Evolutionary conservation across 2,797 vertebrate genomes (phyloP).

Genomic region (Cynopterus sphinx): DNA sequence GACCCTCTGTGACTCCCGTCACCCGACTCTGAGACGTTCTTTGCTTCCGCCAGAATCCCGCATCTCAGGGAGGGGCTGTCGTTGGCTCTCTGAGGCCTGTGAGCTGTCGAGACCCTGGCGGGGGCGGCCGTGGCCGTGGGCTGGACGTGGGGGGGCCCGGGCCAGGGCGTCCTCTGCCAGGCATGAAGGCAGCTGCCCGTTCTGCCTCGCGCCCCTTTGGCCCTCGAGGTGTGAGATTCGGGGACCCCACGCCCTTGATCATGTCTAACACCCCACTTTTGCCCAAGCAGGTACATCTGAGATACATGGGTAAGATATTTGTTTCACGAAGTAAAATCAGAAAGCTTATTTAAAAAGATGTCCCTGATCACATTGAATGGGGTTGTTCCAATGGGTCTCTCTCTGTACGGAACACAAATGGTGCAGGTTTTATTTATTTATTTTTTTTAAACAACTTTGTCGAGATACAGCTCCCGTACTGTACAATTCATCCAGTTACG

Average conservation of each 20-base stretch:
- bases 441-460: background rate
- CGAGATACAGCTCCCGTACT: background rate
- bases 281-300: background rate
- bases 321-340: background rate
- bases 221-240: background rate
- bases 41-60: background rate
- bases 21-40: background rate
- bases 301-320: background rate
- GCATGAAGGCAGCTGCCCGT: background rate
- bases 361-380: background rate
- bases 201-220: background rate
- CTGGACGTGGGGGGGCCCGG: background rate
- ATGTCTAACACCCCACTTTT: background rate
- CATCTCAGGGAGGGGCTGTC: background rate
- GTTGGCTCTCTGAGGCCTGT: background rate
- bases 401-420: background rate
- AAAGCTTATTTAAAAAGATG: background rate
- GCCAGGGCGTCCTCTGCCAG: background rate
- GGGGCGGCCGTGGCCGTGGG: background rate
- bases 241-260: background rate
- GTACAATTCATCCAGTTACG: background rate
- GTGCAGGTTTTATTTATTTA: background rate
- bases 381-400: background rate
- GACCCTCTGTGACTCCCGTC: background rate
- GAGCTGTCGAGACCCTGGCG: background rate